Base-by-base conservation (phyloP, 2,888 invertebrate genomes). In the Lordiphosa andalusiaca region DNA sequence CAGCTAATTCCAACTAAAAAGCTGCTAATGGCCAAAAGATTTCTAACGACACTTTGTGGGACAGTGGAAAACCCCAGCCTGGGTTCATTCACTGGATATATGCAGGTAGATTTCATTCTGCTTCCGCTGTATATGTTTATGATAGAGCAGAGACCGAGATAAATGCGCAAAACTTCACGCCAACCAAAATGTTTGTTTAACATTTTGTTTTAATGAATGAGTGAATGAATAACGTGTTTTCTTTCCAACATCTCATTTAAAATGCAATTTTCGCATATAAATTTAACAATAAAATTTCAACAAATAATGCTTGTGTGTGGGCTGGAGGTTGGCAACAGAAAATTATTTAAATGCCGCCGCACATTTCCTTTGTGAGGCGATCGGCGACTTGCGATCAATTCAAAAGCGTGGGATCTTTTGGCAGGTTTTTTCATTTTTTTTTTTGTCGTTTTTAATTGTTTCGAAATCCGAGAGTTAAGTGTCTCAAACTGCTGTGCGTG, bases 241-340 rank as follows among this genome's bases (percentile, higher is more conserved):
- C 10, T 53, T 36, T 52, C 23, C 46, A 54, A 33, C n/a, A n/a
- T n/a, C 73, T 71, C 62, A 76, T 80, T 76, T 58, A 49, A 60
- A 76, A 76, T 76, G 77, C 77, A 78, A 53, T 83, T 78, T 83
- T 78, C 77, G 81, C 77, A 78, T 80, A 78, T 78, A 83, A 80
- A 78, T 80, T 77, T 53, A 54, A 61, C 59, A 67, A 75, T 52
- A 76, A 77, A 71, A 63, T 63, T 63, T 80, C 60, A 64, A 76
- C 76, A 83, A 80, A 83, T 76, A 59, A 71, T 71, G 55, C 50
- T 47, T 64, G 69, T 46, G 70, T 77, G 83, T 78, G 67, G 71
- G 81, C 53, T 67, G 76, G 30, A 33, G 30, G 30, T 9, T 30
- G 30, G 49, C 71, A 69, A 61, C 71, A 56, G 69, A 73, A 64